Conservation (phyloP, 2,113 vertebrate species). For the Catagonus wagneri region DNA sequence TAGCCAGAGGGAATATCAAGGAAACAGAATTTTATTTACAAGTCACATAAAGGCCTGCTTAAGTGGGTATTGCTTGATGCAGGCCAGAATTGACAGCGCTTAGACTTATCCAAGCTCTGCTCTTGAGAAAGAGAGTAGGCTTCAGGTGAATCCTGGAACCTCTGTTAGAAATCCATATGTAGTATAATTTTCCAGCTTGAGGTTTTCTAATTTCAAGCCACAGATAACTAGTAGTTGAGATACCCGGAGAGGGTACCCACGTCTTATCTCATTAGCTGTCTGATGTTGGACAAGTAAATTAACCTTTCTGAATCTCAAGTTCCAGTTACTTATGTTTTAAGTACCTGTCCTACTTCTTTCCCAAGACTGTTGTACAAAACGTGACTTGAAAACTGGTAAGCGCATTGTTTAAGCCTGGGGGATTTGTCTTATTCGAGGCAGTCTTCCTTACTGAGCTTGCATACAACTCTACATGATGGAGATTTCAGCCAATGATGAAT, state of each 20-base stretch:
- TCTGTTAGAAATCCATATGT: not conserved
- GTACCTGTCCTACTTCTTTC: not conserved
- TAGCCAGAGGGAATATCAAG: conserved; percentile 61
- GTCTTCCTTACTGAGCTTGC: not conserved
- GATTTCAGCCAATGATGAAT: not conserved
- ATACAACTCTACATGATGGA: not conserved
- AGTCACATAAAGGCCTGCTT: conserved; percentile 50
- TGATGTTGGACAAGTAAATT: not conserved
- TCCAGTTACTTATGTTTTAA: conserved; percentile 2
- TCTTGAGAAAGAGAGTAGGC: not conserved
- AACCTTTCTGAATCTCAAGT: not conserved
- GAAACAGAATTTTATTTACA: conserved; percentile 75
- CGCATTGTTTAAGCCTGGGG: not conserved
- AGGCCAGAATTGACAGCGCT: not conserved
- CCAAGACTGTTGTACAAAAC: not conserved
- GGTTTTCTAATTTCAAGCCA: not conserved
- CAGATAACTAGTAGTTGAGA: not conserved
- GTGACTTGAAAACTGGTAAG: not conserved
- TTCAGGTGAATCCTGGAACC: not conserved
- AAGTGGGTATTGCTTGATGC: not conserved
- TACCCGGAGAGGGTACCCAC: not conserved
- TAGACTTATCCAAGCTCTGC: not conserved
- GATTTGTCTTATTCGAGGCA: not conserved
- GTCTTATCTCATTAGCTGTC: not conserved
- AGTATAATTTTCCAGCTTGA: not conserved